Base-by-base conservation (phyloP, 2,797 vertebrate species). In the Tangara arthus region DNA sequence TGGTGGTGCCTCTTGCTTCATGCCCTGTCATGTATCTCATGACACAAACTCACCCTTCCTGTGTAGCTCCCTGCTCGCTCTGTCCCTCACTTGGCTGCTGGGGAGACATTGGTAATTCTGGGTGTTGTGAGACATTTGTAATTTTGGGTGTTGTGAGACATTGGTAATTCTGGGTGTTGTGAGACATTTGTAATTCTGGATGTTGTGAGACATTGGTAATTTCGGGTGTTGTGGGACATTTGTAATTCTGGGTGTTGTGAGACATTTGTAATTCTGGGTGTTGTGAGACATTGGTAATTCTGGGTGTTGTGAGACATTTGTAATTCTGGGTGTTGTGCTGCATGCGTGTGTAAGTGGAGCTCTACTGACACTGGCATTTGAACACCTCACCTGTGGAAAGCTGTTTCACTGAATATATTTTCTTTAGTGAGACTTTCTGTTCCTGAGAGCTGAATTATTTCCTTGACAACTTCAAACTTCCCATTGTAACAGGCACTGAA, bases 341-440 rank as follows among this genome's bases (percentile, higher is more conserved):
- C 68, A 53, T 0, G 5, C 15, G 28, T 13, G 55, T 77, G 24
- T 10, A 27, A 24, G 53, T 41, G 46, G 47, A 70, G 30, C 22
- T 61, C 65, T 30, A 3, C 10, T 39, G 49, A 34, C 6, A 32
- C 24, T 3, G 19, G 50, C 3, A 16, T 53, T 76, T 63, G 78
- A 71, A 61, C 70, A 65, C n/a, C 94, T 55, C 98, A 99, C 99
- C 99, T 99, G 98, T 99, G 99, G 97, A 99, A 99, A 50, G 98
- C 98, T 1, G 99, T 99, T 97, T 99, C 99, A 49, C 99, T 99
- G 98, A 99, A 99, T 92, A 99, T 99, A 53, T 99, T 99, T 96
- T 99, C 99, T 87, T 99, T 99, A n/a, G 98, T 97, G 91, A 99
- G 97, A 69, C 99, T 99, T 82, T 99, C 99, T 47, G 98, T 98